A percentile compares a stretch with the other conserved stretches of the same genome.
phyloP scores from a whole-genome alignment of 2,113 vertebrate genomes.

The Crotalus horridus region DNA sequence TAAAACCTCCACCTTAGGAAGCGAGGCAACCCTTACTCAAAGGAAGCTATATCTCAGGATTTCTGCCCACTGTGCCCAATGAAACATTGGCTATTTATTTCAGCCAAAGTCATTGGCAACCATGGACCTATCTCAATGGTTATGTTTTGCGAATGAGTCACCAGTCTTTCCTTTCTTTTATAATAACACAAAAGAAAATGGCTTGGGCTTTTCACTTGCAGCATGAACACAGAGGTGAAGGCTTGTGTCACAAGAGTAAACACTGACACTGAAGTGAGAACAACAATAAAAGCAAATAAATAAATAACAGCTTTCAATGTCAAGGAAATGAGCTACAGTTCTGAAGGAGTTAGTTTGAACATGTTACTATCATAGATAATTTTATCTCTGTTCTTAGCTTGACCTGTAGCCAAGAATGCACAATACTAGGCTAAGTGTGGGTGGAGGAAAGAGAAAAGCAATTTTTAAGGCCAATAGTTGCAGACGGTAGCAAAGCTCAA shows the following conservation, averaged over 20 bases:
- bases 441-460: not conserved
- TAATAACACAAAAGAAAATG: slow-evolving; percentile 3
- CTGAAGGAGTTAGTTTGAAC: slow-evolving; percentile 42
- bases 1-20: not conserved
- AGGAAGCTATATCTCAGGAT: not conserved
- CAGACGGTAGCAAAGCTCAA: rapidly evolving
- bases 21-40: not conserved
- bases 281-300: slow-evolving; percentile 34
- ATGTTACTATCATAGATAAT: slow-evolving; percentile 5
- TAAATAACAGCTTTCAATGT: slow-evolving; percentile 22
- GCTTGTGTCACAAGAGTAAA: slow-evolving; percentile 41
- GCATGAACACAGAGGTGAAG: slow-evolving; percentile 32
- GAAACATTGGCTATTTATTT: slow-evolving; percentile 18
- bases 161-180: not conserved
- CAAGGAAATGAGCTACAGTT: slow-evolving; percentile 34
- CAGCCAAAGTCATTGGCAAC: not conserved
- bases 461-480: slow-evolving; percentile 24
- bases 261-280: slow-evolving; percentile 30
- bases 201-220: not conserved
- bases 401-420: slow-evolving; percentile 7
- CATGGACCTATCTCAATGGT: not conserved
- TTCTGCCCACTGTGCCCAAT: slow-evolving; percentile 17
- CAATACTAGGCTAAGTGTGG: not conserved
- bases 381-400: slow-evolving; percentile 14
- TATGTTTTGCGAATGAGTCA: rapidly evolving